A percentile compares a stretch with the other conserved stretches of the same genome.
Evolutionary conservation across 2,888 invertebrate species (phyloP).

Genomic region (Ophonus ardosiacus): DNA sequence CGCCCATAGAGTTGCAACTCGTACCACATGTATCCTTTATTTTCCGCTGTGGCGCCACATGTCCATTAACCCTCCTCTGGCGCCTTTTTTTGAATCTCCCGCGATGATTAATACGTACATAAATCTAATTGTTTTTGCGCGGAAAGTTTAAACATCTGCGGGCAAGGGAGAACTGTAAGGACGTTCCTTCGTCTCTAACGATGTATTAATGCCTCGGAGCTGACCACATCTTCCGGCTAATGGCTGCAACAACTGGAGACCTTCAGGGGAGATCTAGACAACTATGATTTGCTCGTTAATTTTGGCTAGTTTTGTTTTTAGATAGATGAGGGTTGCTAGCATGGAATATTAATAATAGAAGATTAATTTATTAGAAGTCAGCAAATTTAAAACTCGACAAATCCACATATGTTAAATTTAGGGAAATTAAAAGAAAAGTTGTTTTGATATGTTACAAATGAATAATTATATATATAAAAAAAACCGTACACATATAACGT

Average conservation of each 20-base stretch:
- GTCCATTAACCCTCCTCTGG: background rate
- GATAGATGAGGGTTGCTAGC: background rate
- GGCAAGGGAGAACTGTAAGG: background rate
- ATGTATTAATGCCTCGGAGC: slow-evolving; percentile 59
- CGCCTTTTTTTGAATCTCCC: slow-evolving; percentile 15
- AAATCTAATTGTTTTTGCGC: slow-evolving; percentile 55
- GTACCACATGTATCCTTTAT: background rate
- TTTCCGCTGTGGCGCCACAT: slow-evolving; percentile 12
- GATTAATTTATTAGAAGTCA: too few species aligned
- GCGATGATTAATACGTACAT: slow-evolving; percentile 55
- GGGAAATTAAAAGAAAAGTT: too few species aligned
- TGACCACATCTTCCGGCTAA: slow-evolving; percentile 54
- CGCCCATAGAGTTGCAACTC: background rate
- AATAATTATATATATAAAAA: too few species aligned
- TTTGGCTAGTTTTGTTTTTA: slow-evolving; percentile 35
- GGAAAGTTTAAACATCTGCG: slow-evolving; percentile 47
- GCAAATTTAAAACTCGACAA: too few species aligned
- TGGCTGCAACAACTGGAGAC: slow-evolving; percentile 10
- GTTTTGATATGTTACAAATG: too few species aligned
- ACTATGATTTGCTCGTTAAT: slow-evolving; percentile 59
- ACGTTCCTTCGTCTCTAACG: slow-evolving; percentile 42
- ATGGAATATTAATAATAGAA: background rate
- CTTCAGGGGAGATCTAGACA: slow-evolving; percentile 21
- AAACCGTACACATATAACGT: too few species aligned
- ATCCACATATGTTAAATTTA: too few species aligned